Evolutionary conservation across 2,113 vertebrate species (phyloP).

Genomic region (Cololabis saira): DNA sequence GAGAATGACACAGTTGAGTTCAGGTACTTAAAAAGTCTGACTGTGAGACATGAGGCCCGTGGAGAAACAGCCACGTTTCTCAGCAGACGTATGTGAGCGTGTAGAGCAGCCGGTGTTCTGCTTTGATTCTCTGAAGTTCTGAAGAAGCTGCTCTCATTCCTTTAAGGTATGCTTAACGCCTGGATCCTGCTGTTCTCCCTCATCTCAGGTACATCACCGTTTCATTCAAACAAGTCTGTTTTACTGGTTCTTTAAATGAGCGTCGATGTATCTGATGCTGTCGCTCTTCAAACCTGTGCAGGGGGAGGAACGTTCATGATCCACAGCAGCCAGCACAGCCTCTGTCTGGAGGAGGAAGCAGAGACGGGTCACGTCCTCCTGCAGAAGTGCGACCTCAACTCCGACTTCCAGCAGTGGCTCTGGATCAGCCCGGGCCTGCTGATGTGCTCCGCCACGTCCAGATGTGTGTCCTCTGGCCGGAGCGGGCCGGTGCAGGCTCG

Average conservation of each 20-base stretch:
- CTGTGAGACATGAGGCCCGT: no score
- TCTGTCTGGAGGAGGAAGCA: conserved; percentile 73
- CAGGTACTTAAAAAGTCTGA: no score
- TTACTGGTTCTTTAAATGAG: not conserved
- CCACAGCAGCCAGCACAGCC: conserved; percentile 56
- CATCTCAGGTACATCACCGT: conserved; percentile 64
- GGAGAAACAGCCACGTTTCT: no score
- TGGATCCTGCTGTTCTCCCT: conserved; percentile 64
- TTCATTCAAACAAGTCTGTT: not conserved
- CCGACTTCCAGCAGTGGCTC: conserved; percentile 75
- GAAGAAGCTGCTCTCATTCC: not conserved
- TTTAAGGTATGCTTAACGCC: conserved; percentile 62
- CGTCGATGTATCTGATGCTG: not conserved
- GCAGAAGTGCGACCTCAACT: conserved; percentile 65
- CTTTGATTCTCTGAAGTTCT: not conserved
- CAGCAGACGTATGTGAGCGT: no score
- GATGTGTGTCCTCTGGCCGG: conserved; percentile 67
- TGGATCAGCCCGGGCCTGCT: conserved; percentile 66
- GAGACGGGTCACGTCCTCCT: conserved; percentile 50
- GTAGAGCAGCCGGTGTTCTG: not conserved
- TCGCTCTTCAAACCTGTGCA: conserved; percentile 18
- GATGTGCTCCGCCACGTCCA: conserved; percentile 53
- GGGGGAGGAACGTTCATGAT: conserved; percentile 71
- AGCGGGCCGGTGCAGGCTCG: conserved; percentile 38
- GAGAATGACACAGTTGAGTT: no score